These are phyloP conservation scores for Hirtodrosophila confusa DNA, from an alignment of 2,888 invertebrate species.

Conservation along the genomic window DNA sequence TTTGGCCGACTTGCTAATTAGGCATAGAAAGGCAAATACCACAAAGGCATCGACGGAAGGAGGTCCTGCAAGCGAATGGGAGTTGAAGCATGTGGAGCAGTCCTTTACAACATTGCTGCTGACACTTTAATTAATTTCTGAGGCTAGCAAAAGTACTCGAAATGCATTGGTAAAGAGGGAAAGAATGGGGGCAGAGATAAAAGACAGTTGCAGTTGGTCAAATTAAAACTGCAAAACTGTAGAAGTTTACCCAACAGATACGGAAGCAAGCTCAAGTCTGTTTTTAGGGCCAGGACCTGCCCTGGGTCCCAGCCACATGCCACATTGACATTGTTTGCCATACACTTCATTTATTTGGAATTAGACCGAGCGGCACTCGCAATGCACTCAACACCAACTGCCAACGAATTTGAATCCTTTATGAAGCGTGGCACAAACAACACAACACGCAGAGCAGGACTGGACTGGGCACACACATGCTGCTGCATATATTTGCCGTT, in stretches of 20 bases:
- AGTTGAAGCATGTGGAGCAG: conserved; percentile 14
- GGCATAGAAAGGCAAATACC: conserved; percentile 41
- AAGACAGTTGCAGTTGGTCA: conserved; percentile 54
- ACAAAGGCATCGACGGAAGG: conserved; percentile 43
- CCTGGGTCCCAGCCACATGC: conserved; percentile 25
- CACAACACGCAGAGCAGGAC: conserved; percentile 36
- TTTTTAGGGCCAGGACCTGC: conserved; percentile 6
- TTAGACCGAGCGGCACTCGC: conserved; percentile 62
- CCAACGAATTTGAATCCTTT: conserved; percentile 82
- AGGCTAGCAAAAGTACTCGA: conserved; percentile 45
- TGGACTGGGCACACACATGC: conserved; percentile 54
- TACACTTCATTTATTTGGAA: conserved; percentile 82
- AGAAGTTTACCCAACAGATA: conserved; percentile 34
- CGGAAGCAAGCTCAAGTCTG: conserved; percentile 23
- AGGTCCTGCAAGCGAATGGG: conserved; percentile 20
- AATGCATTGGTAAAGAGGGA: conserved; percentile 42
- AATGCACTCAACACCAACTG: conserved; percentile 70
- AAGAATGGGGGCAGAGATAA: conserved; percentile 20
- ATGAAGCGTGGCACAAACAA: conserved; percentile 78
- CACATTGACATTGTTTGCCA: conserved; percentile 76
- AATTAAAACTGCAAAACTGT: conserved; percentile 60
- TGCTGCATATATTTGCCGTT: conserved; percentile 62
- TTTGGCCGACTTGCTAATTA: conserved; percentile 61
- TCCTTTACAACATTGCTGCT: conserved; percentile 63
- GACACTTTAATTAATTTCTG: conserved; percentile 64